Evolutionary conservation across 2,888 invertebrate species (phyloP).

Genomic region (Gerosis bhagava): DNA sequence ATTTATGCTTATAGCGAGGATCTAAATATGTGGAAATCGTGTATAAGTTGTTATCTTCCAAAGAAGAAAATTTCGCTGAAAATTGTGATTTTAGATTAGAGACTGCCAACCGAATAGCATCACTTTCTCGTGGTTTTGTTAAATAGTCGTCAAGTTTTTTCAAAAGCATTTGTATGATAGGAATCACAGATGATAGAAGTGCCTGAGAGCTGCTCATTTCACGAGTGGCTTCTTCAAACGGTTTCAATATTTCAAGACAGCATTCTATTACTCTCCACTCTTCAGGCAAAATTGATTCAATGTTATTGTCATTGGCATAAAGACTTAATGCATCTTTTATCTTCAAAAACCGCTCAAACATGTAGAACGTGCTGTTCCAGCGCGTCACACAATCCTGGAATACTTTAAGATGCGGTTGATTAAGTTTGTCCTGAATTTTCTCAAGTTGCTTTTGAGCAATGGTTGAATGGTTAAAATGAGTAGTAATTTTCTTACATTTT

Average conservation of each 20-base stretch:
- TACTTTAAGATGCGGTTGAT: slow-evolving; percentile 36
- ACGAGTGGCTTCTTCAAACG: slow-evolving; percentile 35
- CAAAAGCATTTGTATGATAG: slow-evolving; percentile 35
- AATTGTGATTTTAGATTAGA: slow-evolving; percentile 34
- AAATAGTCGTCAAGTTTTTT: slow-evolving; percentile 38
- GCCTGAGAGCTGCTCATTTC: slow-evolving; percentile 37
- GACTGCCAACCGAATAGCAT: slow-evolving; percentile 30
- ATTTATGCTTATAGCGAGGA: slow-evolving; percentile 40
- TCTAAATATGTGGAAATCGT: slow-evolving; percentile 39
- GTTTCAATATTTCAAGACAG: slow-evolving; percentile 33
- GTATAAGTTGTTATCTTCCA: slow-evolving; percentile 38
- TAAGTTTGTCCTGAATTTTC: slow-evolving; percentile 36
- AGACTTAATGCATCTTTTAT: slow-evolving; percentile 34
- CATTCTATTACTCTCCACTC: slow-evolving; percentile 38
- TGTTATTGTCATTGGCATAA: slow-evolving; percentile 31
- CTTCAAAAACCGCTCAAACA: slow-evolving; percentile 37
- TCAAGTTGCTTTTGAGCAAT: slow-evolving; percentile 40
- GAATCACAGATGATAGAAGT: slow-evolving; percentile 38
- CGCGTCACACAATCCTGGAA: slow-evolving; percentile 40
- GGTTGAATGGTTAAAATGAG: slow-evolving; percentile 39
- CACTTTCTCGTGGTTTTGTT: slow-evolving; percentile 32
- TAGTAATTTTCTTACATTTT: slow-evolving; percentile 38
- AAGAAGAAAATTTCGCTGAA: slow-evolving; percentile 34
- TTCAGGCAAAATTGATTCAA: slow-evolving; percentile 31
- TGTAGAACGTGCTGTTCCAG: slow-evolving; percentile 40